phyloP scores from a whole-genome alignment of 2,113 vertebrate genomes.

The Eublepharis macularius region DNA sequence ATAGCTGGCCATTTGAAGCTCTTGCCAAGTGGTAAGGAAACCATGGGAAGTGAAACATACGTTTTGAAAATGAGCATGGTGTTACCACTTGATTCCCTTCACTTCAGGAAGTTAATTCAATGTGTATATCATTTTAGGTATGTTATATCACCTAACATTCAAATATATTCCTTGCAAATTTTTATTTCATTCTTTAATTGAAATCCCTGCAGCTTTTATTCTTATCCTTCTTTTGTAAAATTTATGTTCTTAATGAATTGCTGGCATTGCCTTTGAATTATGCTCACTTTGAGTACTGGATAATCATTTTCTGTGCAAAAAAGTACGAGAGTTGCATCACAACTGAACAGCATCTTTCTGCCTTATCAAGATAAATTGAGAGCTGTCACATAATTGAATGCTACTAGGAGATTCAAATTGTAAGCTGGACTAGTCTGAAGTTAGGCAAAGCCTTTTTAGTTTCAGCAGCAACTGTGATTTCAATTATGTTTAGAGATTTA shows the following conservation, averaged over 20 bases:
- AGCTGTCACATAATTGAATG: neutral
- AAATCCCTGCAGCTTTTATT: neutral
- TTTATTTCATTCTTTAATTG: conserved; percentile 6
- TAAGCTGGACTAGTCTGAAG: neutral
- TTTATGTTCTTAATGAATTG: neutral
- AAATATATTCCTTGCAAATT: neutral
- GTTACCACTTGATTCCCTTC: neutral
- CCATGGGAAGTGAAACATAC: too few relatives aligned
- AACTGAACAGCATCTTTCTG: neutral
- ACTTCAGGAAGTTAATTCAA: neutral
- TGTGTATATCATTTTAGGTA: neutral
- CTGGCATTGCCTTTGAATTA: neutral
- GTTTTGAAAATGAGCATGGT: too few relatives aligned
- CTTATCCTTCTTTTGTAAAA: neutral
- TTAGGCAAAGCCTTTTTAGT: neutral
- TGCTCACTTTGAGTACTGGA: neutral
- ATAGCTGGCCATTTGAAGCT: too few relatives aligned
- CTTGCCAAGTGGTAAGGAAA: too few relatives aligned
- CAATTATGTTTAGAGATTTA: neutral
- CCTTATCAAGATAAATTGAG: neutral
- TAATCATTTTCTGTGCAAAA: neutral
- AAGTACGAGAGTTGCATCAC: neutral
- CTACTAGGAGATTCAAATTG: neutral
- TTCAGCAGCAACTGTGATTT: neutral
- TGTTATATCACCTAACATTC: neutral